Conservation (phyloP, 2,888 invertebrate species). For the Petrolisthes cinctipes region DNA sequence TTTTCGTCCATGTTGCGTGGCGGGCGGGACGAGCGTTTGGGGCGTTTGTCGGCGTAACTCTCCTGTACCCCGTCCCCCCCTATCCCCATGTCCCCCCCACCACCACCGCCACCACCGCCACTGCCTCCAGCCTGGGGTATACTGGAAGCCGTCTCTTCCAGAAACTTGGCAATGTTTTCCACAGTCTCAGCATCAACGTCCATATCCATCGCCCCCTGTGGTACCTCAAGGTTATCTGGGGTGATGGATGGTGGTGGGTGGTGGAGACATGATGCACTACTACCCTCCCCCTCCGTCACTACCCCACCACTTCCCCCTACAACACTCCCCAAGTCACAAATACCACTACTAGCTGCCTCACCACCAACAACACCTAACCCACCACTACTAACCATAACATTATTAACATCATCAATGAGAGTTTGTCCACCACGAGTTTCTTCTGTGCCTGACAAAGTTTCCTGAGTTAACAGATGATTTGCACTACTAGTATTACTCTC, state of each 20-base stretch:
- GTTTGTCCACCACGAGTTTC: too few species aligned
- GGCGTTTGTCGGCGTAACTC: slow-evolving; percentile 53
- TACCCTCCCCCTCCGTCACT: not conserved
- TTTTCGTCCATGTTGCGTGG: slow-evolving; percentile 56
- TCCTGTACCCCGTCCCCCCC: slow-evolving; percentile 6
- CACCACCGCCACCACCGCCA: not conserved
- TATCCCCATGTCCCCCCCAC: not conserved
- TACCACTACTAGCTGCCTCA: not conserved
- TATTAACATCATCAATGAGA: too few species aligned
- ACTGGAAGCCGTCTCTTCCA: slow-evolving; percentile 53
- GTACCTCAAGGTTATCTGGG: slow-evolving; percentile 32
- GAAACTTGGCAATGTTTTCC: slow-evolving; percentile 63
- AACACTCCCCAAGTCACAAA: not conserved
- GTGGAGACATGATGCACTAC: not conserved
- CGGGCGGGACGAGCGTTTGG: slow-evolving; percentile 59
- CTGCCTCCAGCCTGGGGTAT: slow-evolving; percentile 16
- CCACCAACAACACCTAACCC: not conserved
- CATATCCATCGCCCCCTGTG: slow-evolving; percentile 31
- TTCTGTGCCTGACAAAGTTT: not conserved
- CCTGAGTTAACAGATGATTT: slow-evolving; percentile 10
- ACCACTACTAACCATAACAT: too few species aligned
- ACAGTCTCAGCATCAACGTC: slow-evolving; percentile 63
- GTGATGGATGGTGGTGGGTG: not conserved
- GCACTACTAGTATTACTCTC: not conserved
- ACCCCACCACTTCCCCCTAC: not conserved